Conservation (phyloP, 2,888 invertebrate genomes). For the Alentia gelatinosa region DNA sequence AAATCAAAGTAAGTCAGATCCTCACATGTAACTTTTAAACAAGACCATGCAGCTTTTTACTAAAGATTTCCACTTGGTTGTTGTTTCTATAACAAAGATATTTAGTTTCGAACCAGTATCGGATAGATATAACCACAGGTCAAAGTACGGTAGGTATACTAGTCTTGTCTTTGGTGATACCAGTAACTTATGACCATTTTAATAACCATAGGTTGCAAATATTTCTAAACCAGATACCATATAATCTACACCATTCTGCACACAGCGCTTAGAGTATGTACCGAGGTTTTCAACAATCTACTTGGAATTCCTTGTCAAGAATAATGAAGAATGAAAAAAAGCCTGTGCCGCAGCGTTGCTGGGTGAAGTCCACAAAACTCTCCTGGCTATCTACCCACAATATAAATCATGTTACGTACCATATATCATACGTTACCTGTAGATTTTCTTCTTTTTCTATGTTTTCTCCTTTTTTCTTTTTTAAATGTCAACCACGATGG, state of each 20-base stretch:
- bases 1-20: slow-evolving; percentile 23
- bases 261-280: not conserved
- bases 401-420: no score
- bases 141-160: not conserved
- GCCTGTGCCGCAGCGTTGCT: not conserved
- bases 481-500: not conserved
- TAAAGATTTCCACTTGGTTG: not conserved
- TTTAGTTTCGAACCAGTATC: not conserved
- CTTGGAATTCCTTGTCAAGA: not conserved
- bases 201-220: not conserved
- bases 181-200: not conserved
- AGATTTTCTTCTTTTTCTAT: no score
- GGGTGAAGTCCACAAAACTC: slow-evolving; percentile 25
- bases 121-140: not conserved
- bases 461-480: no score
- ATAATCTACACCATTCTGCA: not conserved
- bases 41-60: slow-evolving; percentile 16
- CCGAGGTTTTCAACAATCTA: not conserved
- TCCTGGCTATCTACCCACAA: not conserved
- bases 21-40: not conserved
- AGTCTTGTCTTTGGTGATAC: not conserved
- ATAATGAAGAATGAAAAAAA: not conserved
- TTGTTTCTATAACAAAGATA: no score
- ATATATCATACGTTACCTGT: not conserved
- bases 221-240: not conserved